Conservation (phyloP, 2,113 vertebrate species). For the Tupaia chinensis region DNA sequence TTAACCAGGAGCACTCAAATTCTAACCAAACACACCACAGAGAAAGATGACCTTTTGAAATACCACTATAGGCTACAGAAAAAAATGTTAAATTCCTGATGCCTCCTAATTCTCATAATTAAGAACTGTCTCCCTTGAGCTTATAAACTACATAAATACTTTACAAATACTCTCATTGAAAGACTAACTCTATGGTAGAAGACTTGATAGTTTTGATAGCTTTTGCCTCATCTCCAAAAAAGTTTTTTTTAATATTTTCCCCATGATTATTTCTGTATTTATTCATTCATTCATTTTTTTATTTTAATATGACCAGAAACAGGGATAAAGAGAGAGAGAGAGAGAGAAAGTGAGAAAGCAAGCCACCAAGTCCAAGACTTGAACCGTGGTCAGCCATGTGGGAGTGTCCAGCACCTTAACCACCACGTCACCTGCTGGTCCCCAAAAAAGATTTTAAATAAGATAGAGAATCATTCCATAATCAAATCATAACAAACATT, state of each 20-base stretch:
- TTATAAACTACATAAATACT: not conserved
- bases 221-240: not conserved
- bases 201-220: not conserved
- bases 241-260: too few relatives aligned
- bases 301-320: too few relatives aligned
- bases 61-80: not conserved
- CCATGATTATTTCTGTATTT: too few relatives aligned
- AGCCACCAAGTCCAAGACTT: too few relatives aligned
- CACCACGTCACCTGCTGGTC: too few relatives aligned
- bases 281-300: too few relatives aligned
- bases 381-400: too few relatives aligned
- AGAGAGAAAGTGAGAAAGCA: too few relatives aligned
- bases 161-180: slow-evolving; percentile 34
- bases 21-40: slow-evolving; percentile 11
- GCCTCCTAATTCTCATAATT: not conserved
- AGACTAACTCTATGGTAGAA: not conserved
- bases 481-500: not conserved
- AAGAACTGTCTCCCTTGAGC: not conserved
- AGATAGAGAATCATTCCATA: not conserved
- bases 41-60: slow-evolving; percentile 40
- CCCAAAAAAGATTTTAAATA: not conserved
- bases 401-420: too few relatives aligned
- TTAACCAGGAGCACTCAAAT: slow-evolving; percentile 37
- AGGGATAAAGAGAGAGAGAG: too few relatives aligned
- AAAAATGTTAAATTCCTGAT: slow-evolving; percentile 20